Conservation (phyloP, 2,797 vertebrate species). For the Pteropus rufus region DNA sequence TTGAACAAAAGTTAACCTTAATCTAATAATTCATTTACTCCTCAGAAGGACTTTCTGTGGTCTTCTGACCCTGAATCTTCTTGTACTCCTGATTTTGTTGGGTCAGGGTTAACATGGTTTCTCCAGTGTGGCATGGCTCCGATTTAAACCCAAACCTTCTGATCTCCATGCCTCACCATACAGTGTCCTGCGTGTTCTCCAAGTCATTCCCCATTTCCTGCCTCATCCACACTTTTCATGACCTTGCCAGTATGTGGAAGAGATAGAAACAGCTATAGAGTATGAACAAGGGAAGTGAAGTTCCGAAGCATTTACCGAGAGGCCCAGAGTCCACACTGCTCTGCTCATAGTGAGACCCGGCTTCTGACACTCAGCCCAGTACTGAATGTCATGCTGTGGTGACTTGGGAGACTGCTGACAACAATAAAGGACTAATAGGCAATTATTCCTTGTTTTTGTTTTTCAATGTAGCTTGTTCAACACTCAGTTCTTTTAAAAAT, state of each 20-base stretch:
- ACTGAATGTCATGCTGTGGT: background rate
- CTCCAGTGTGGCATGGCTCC: background rate
- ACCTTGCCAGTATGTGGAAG: background rate
- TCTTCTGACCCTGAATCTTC: background rate
- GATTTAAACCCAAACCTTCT: background rate
- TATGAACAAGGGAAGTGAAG: background rate
- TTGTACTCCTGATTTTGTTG: background rate
- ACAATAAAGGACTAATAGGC: background rate
- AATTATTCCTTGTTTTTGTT: background rate
- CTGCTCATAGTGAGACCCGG: background rate
- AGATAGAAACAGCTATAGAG: background rate
- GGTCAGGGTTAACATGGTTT: background rate
- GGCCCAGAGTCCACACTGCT: background rate
- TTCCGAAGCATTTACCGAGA: background rate
- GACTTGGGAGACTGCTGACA: background rate
- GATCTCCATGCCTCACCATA: background rate
- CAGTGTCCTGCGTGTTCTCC: rapidly evolving
- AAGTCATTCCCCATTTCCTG: background rate
- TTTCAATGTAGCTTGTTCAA: background rate
- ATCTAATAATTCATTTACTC: background rate
- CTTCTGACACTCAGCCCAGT: background rate
- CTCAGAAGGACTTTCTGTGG: rapidly evolving
- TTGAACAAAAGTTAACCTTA: background rate
- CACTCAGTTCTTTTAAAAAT: background rate
- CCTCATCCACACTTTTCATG: background rate